A percentile compares a stretch with the other conserved stretches of the same genome.
Evolutionary conservation across 2,113 vertebrate genomes (phyloP).

Genomic region (Lucifuga dentata): DNA sequence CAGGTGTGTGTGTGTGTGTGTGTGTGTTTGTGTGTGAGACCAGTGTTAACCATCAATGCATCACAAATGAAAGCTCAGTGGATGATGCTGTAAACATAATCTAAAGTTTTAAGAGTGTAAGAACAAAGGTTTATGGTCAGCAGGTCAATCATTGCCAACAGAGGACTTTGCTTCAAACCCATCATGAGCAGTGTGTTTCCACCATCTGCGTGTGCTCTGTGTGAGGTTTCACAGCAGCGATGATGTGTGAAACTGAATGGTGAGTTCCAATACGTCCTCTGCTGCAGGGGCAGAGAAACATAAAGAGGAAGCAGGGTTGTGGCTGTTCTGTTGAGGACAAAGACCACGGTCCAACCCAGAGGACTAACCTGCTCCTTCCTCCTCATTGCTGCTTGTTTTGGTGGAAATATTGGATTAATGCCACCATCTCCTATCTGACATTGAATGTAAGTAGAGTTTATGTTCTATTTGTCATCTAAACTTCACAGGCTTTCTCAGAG

Average conservation of each 20-base stretch:
- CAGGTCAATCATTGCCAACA: conserved; percentile 1
- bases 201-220: background rate
- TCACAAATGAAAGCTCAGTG: too few relatives aligned
- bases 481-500: background rate
- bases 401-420: background rate
- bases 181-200: background rate
- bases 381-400: background rate
- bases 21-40: too few relatives aligned
- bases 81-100: background rate
- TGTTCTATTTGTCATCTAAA: background rate
- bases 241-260: conserved; percentile 21
- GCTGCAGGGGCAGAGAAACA: conserved; percentile 17
- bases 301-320: conserved; percentile 69
- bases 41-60: background rate
- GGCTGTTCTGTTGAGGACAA: conserved; percentile 10
- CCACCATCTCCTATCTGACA: background rate
- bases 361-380: background rate
- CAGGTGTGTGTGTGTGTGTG: background rate
- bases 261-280: conserved; percentile 14
- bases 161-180: background rate
- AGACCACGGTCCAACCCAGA: conserved; percentile 5
- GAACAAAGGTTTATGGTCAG: background rate
- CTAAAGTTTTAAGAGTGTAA: conserved; percentile 2
- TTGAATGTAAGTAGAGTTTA: conserved; percentile 44
- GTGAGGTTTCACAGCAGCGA: background rate